These are phyloP conservation scores for Microtus montanus DNA, from an alignment of 2,113 vertebrate species.

Conservation along the genomic window DNA sequence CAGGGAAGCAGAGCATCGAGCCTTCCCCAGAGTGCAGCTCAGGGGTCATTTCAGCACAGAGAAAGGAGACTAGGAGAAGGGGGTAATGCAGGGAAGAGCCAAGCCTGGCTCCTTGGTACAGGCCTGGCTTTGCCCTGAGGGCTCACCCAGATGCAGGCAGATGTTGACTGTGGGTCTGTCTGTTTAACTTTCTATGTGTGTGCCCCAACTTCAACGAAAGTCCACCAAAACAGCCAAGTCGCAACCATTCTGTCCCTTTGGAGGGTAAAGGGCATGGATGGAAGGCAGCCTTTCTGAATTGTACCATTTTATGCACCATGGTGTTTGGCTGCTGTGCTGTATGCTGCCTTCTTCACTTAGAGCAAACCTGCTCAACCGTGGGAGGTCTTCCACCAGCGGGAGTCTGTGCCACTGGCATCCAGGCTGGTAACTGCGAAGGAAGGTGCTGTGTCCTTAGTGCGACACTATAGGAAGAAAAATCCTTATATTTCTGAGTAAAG, in stretches of 20 bases:
- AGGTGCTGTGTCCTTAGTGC: conserved; percentile 15
- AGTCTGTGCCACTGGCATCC: neutral
- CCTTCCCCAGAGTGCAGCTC: conserved; percentile 81
- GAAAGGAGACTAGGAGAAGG: conserved; percentile 58
- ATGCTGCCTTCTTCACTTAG: neutral
- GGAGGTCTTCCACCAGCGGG: neutral
- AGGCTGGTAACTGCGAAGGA: conserved; percentile 39
- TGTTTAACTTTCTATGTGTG: neutral
- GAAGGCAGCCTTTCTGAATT: neutral
- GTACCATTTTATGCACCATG: neutral
- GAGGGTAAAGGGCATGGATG: neutral
- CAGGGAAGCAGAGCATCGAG: conserved; percentile 68
- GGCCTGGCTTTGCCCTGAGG: neutral
- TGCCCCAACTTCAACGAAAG: neutral
- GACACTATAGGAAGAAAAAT: neutral
- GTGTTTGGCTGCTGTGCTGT: neutral
- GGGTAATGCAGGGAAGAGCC: neutral
- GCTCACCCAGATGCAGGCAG: neutral
- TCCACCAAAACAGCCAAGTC: neutral
- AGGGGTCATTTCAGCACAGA: conserved; percentile 61
- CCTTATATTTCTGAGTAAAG: conserved; percentile 36
- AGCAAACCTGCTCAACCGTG: neutral
- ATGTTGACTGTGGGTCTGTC: neutral
- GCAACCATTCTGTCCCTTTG: neutral
- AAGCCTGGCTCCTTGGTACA: neutral